Base-by-base conservation (phyloP, 1,140 invertebrate genomes). In the Pygmarrhopalites habei region DNA sequence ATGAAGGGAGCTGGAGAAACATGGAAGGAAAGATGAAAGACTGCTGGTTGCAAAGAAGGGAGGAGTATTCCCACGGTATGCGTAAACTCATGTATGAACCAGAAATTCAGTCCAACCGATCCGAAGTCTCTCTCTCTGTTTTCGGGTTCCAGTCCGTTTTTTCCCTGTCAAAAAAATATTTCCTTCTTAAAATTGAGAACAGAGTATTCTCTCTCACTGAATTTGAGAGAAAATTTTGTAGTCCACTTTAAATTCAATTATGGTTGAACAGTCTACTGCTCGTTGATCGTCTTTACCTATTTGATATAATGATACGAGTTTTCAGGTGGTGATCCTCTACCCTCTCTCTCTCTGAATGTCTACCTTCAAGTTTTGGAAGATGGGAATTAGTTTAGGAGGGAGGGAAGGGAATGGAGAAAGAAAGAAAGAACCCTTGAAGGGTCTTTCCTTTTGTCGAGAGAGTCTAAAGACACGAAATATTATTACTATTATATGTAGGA, bases 31-130 rank as follows among this genome's bases (percentile, higher is more conserved):
- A 53, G n/a, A n/a, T 53, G 19, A 29, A 53, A 53, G 28, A 29
- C n/a, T 53, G 28, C 14, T n/a, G 21, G 14, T 7, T 15, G 55
- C 14, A 57, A 17, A 32, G 17, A 57, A 35, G 29, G 35, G 32
- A 57, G 21, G 55, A 41, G 55, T 29, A 32, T 57, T 57, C 55
- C 55, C 55, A 57, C 55, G 55, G 32, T 57, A 32, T 55, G 26
- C 28, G 29, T 10, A 39, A 39, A 39, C 35, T 17, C 17, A 10
- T 39, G 35, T 7, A 17, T 39, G 17, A 39, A 17, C 10, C 10
- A 10, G 17, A 39, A 39, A 39, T 39, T 7, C 7, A 39, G 17
- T 39, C 35, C 17, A 39, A 39, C 35, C 35, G 35, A 39, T 39
- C 35, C 35, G 35, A 39, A 39, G 17, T 39, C 35, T 39, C 35